Conservation (phyloP, 2,797 vertebrate species). For the Semotilus atromaculatus region DNA sequence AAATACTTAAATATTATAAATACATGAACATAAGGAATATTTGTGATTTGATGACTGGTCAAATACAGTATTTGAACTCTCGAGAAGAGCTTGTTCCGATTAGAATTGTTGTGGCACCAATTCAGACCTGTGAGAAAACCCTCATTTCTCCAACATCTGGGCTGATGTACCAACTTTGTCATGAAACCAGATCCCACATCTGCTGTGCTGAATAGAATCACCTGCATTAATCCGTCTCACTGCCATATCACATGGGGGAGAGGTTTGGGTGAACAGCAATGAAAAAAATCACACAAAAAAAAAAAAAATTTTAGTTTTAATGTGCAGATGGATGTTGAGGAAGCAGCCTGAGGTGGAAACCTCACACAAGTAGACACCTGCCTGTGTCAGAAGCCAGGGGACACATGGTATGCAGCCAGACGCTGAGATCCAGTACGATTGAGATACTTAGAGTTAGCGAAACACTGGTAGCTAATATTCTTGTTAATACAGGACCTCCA, state of each 20-base stretch:
- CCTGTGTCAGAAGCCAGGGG: conserved; percentile 41
- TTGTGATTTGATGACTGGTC: not conserved
- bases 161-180: conserved; percentile 33
- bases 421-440: conserved; percentile 49
- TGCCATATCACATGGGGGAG: conserved; percentile 51
- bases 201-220: conserved; percentile 48
- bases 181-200: conserved; percentile 32
- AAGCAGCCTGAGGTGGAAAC: conserved; percentile 30
- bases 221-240: conserved; percentile 41
- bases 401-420: conserved; percentile 49
- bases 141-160: conserved; percentile 52
- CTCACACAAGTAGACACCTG: conserved; percentile 61
- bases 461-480: conserved; percentile 15
- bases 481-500: not conserved
- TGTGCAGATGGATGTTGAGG: conserved; percentile 16
- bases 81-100: not conserved
- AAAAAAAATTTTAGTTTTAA: not conserved
- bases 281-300: not conserved
- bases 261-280: not conserved
- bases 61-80: not conserved
- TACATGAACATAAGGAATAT: not conserved
- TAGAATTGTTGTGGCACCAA: not conserved
- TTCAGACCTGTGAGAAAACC: conserved; percentile 8
- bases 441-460: not conserved
- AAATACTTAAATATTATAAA: too few relatives aligned